phyloP scores from a whole-genome alignment of 2,888 invertebrate genomes.

The Hydriomena furcata region DNA sequence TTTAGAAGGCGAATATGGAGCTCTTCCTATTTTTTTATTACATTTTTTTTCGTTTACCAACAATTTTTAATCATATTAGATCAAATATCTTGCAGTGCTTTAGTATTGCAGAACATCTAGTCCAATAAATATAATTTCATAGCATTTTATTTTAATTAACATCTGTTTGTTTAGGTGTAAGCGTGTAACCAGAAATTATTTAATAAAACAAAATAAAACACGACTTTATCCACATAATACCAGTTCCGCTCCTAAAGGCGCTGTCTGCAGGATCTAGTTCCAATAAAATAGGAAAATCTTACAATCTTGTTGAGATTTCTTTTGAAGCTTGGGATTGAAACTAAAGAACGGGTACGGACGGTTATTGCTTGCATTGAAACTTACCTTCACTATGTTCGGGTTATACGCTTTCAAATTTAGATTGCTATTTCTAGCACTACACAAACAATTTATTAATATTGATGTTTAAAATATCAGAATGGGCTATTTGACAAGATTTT shows the following conservation, averaged over 20 bases:
- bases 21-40: no score
- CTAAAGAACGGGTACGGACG: constrained; percentile 19
- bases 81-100: no score
- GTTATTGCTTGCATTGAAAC: constrained; percentile 29
- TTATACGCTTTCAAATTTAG: constrained; percentile 30
- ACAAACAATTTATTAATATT: constrained; percentile 7
- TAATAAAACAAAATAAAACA: constrained; percentile 1
- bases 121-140: no score
- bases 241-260: constrained; percentile 11
- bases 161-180: no score
- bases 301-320: constrained; percentile 38
- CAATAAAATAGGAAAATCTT: constrained; percentile 39
- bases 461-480: no score
- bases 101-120: no score
- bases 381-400: constrained; percentile 32
- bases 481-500: no score
- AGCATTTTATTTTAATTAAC: background rate
- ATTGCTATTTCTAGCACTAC: background rate
- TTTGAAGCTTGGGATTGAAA: constrained; percentile 33
- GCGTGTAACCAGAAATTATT: background rate
- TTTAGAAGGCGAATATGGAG: no score
- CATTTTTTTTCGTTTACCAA: no score
- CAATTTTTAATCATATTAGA: no score
- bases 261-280: constrained; percentile 35
- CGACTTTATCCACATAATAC: constrained; percentile 15